Evolutionary conservation across 1,140 invertebrate species (phyloP).

Genomic region (Leptinotarsa defecta): DNA sequence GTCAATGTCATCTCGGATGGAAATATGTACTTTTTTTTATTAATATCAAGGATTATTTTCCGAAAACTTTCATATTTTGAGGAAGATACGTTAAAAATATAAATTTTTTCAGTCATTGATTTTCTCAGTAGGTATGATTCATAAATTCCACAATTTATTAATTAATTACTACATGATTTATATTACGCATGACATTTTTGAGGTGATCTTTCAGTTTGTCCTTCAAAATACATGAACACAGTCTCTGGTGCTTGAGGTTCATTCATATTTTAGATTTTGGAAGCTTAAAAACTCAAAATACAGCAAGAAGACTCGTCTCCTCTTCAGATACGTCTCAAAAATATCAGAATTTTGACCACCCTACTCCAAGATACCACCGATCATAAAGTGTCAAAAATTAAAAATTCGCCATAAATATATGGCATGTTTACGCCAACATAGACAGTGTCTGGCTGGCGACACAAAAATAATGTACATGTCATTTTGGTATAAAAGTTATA

Average conservation of each 20-base stretch:
- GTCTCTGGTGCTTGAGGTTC: not conserved
- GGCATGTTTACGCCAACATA: slow-evolving; percentile 33
- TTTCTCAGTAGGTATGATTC: no score
- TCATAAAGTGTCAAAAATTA: slow-evolving; percentile 44
- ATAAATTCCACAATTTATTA: no score
- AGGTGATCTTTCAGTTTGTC: not conserved
- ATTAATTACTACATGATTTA: no score
- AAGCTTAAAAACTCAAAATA: no score
- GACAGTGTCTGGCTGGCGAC: slow-evolving; percentile 30
- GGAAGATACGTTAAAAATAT: no score
- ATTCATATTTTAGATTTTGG: not conserved
- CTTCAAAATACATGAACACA: not conserved
- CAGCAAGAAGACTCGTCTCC: no score
- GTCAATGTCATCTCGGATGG: no score
- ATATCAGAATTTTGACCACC: not conserved
- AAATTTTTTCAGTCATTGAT: no score
- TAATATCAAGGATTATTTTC: no score
- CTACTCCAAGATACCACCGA: slow-evolving; percentile 31
- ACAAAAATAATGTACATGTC: slow-evolving; percentile 45
- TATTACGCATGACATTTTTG: not conserved
- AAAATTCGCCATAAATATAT: slow-evolving; percentile 39
- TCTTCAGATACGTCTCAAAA: not conserved
- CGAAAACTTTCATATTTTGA: no score
- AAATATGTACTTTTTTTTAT: no score
- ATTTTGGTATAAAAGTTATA: slow-evolving; percentile 47